A percentile compares a stretch with the other conserved stretches of the same genome.
Conservation (phyloP, 2,888 invertebrate genomes). For the Chaetogeoica ovagalla region DNA sequence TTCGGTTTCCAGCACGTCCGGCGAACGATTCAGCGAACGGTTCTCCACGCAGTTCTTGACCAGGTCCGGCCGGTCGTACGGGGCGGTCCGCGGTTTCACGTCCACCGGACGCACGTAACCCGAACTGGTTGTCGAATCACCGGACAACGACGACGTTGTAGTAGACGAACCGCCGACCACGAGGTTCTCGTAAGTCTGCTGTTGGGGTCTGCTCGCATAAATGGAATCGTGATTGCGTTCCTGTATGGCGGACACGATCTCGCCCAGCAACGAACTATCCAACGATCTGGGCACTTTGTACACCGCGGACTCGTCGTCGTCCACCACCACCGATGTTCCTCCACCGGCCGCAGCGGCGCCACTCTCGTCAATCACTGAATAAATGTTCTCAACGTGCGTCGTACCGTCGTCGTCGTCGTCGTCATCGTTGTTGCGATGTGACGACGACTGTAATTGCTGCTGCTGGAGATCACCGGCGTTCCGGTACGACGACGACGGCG, state of each 20-base stretch:
- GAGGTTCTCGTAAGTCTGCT: conserved; percentile 57
- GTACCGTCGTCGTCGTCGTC: conserved; percentile 14
- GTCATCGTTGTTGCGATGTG: neutral
- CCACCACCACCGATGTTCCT: too few relatives aligned
- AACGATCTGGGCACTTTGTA: conserved; percentile 59
- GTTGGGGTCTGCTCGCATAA: conserved; percentile 68
- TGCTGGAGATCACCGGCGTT: neutral
- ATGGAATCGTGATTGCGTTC: conserved; percentile 84
- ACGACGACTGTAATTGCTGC: neutral
- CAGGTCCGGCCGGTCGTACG: conserved; percentile 34
- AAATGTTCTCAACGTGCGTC: conserved; percentile 70
- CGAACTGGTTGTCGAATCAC: conserved; percentile 63
- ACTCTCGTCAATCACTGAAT: conserved; percentile 80
- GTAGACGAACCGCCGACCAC: conserved; percentile 23
- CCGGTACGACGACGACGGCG: neutral
- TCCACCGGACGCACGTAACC: conserved; percentile 60
- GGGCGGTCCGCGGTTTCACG: conserved; percentile 62
- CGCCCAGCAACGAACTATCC: conserved; percentile 68
- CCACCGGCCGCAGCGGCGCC: too few relatives aligned
- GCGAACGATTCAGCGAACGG: conserved; percentile 31
- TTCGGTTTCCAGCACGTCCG: conserved; percentile 38
- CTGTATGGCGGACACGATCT: conserved; percentile 86
- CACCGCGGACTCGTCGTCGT: conserved; percentile 60
- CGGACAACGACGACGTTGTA: conserved; percentile 54
- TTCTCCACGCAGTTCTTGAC: conserved; percentile 41